Evolutionary conservation across 2,797 vertebrate genomes (phyloP), one percentile per base, ranked within the genome.

Genomic region (Leptodactylus fallax): DNA sequence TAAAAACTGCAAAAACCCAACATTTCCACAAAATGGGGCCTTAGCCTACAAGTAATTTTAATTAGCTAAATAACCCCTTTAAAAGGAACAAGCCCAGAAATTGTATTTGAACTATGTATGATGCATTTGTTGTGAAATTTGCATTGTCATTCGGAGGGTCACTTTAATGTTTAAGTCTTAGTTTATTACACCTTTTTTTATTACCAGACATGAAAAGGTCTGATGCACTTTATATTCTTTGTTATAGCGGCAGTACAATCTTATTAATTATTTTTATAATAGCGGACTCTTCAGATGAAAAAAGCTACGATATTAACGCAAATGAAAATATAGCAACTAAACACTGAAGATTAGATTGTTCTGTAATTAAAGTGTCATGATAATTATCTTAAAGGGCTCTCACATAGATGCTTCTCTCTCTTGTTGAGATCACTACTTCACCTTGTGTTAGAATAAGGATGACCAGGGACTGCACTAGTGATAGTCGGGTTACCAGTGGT

Each of bases 331-430:
- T 51, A 19, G 47, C 13, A 67, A 81, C 17, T 45, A 60, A 47
- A 80, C 2, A 47, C 5, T n/a, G 19, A 80, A 21, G 16, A 47
- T 21, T 25, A 12, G n/a, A 55, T 13, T 25, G 74, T 55, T 16
- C 16, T 80, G 56, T 45, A 60, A 58, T 80, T 60, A 14, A 19
- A 61, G 19, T 63, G 12, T 61, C 27, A 74, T 49, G 10, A 74
- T 74, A 71, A 71, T 71, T 71, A 74, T 74, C 71, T n/a, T 74
- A 74, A 74, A 51, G 45, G 71, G 21, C 21, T 49, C 45, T 74
- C 47, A 11, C 36, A 1, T 13, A 1, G 45, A 3, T 36, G 0
- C 27, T 67, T 67, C n/a, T 67, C 10, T 65, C 25, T 25, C n/a
- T 45, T 36, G 16, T 9, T 72, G 8, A 25, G 69, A 19, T 36